A percentile compares a stretch with the other conserved stretches of the same genome.
These are phyloP conservation scores for Thamnophis elegans DNA, from an alignment of 2,797 vertebrate species.

Conservation along the genomic window DNA sequence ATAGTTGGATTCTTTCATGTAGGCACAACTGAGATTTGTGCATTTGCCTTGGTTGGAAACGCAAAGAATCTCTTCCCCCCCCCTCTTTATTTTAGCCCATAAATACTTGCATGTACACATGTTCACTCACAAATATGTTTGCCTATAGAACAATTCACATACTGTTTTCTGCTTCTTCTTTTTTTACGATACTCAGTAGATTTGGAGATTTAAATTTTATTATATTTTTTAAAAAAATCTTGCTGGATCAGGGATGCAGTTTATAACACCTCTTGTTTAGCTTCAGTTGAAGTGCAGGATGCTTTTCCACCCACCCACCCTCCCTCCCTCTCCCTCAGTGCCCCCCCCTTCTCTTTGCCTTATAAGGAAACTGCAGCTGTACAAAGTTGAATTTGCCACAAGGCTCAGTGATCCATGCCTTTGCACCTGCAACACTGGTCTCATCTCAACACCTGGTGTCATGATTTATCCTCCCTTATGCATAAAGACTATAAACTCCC, in stretches of 20 bases:
- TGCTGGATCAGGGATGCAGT: slow-evolving; percentile 9
- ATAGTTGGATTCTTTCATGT: slow-evolving; percentile 66
- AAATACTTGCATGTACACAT: background rate
- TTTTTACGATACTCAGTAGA: background rate
- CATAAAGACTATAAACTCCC: slow-evolving; percentile 57
- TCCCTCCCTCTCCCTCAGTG: slow-evolving; percentile 5
- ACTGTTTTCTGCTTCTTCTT: slow-evolving; percentile 14
- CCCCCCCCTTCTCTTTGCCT: slow-evolving; percentile 19
- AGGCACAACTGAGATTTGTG: slow-evolving; percentile 40
- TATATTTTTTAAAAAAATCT: background rate
- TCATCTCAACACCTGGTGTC: slow-evolving; percentile 77
- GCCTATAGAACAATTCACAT: background rate
- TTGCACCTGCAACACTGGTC: slow-evolving; percentile 86
- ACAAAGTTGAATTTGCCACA: slow-evolving; percentile 71
- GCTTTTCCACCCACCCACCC: slow-evolving; percentile 52
- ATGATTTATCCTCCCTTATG: slow-evolving; percentile 72
- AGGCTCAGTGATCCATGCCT: slow-evolving; percentile 68
- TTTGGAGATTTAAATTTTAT: background rate
- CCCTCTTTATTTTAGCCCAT: background rate
- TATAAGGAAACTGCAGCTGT: slow-evolving; percentile 73
- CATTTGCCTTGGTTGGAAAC: slow-evolving; percentile 15
- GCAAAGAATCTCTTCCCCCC: background rate
- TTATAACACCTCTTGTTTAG: slow-evolving; percentile 53
- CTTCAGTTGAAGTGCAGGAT: slow-evolving; percentile 52
- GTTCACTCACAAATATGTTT: background rate